Conservation (phyloP, 2,888 invertebrate genomes). For the Gasteruption jaculator region DNA sequence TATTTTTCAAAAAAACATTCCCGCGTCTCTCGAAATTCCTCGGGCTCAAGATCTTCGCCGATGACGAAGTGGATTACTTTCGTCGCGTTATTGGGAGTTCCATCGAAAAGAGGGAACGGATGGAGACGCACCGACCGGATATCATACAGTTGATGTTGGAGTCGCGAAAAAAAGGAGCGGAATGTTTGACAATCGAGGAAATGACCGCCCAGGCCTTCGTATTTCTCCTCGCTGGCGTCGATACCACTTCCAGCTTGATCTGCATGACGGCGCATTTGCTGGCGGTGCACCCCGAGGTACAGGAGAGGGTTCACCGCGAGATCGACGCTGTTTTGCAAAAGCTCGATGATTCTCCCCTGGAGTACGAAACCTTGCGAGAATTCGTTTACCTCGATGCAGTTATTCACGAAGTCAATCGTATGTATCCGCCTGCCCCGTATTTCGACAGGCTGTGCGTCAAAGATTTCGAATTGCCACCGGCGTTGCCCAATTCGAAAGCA, state of each 20-base stretch:
- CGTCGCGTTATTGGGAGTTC: conserved; percentile 20
- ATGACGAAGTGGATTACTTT: conserved; percentile 19
- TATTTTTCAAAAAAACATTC: background rate
- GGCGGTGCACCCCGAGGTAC: too few relatives aligned
- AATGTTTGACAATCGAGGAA: too few relatives aligned
- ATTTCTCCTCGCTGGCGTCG: too few relatives aligned
- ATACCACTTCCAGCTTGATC: too few relatives aligned
- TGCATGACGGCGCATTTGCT: too few relatives aligned
- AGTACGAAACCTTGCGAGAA: conserved; percentile 48
- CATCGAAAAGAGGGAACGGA: conserved; percentile 22
- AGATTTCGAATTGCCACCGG: too few relatives aligned
- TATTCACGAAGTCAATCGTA: conserved; percentile 35
- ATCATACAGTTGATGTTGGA: conserved; percentile 58
- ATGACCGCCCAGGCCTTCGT: too few relatives aligned
- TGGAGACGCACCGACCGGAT: conserved; percentile 49
- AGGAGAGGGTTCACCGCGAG: too few relatives aligned
- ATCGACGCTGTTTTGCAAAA: too few relatives aligned
- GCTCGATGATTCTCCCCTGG: too few relatives aligned
- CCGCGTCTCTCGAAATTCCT: too few relatives aligned
- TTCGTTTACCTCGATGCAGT: conserved; percentile 58
- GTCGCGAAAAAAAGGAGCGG: conserved; percentile 28
- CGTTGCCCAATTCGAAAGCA: conserved; percentile 29
- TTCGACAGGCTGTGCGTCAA: conserved; percentile 35
- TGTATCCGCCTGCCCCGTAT: conserved; percentile 32
- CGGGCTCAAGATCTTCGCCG: conserved; percentile 15